Conservation (phyloP, 2,797 vertebrate species). For the Siniperca obscura region DNA sequence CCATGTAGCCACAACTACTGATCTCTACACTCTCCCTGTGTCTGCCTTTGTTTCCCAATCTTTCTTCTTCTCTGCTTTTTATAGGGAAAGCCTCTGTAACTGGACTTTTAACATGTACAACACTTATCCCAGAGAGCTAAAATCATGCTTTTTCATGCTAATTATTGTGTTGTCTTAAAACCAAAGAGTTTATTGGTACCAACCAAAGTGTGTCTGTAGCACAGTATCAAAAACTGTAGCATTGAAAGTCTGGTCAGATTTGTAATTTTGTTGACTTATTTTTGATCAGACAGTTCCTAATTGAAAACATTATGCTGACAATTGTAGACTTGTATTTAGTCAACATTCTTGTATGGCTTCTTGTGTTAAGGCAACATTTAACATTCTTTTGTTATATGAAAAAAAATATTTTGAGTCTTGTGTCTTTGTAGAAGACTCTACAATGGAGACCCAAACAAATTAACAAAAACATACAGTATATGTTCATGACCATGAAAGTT, state of each 20-base stretch:
- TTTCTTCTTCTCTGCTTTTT: conserved; percentile 9
- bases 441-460: no score
- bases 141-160: background rate
- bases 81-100: background rate
- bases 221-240: background rate
- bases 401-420: no score
- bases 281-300: no score
- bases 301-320: no score
- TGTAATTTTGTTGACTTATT: background rate
- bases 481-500: background rate
- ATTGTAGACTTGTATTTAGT: no score
- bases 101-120: conserved; percentile 1
- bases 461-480: background rate
- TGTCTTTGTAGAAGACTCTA: no score
- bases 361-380: background rate
- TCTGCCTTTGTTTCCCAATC: conserved; percentile 23
- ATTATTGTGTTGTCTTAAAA: background rate
- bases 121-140: background rate
- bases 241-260: background rate
- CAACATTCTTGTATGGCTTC: no score
- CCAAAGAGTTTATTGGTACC: background rate
- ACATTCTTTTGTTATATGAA: background rate
- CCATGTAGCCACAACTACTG: conserved; percentile 34
- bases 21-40: conserved; percentile 19
- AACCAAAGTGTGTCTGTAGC: background rate